Base-by-base conservation (phyloP, 2,113 vertebrate genomes). In the Bettongia penicillata region DNA sequence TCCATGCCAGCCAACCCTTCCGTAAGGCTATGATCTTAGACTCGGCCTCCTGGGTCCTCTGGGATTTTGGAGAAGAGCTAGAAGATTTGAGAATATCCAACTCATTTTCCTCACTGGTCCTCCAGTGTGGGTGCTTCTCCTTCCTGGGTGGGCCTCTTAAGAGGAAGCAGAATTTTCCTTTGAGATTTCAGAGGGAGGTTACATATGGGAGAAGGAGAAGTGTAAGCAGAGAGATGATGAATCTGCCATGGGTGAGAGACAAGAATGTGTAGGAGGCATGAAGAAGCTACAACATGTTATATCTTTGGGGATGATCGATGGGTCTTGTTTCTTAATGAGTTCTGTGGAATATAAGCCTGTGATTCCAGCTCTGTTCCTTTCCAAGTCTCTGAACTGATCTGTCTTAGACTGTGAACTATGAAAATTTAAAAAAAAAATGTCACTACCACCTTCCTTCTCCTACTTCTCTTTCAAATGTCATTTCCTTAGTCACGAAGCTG, bases 401-500 rank as follows among this genome's bases (percentile, higher is more conserved):
- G 90, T 25, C 51, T 94, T 90, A 10, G 26, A 90, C 43, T 89
- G 53, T 90, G 90, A 91, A 11, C 52, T 53, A 3, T 90, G 90
- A 93, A 26, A 43, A 43, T 55, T 12, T 91, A 91, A 89, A 22
- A 90, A 22, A 26, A 53, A 52, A 93, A 61, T 55, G 92, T 91
- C 90, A 51, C 28, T 89, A 77, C 92, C 49, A 50, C 10, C 2
- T 93, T 37, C 10, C 2, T 93, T 37, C 8, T 51, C 19, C 51
- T 91, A 0, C 53, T 93, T 48, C 24, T 91, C 50, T 53, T 91
- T 31, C 8, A 22, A 91, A 57, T 91, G 47, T 89, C 53, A 92
- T 92, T 11, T 28, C 22, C 93, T 53, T 68, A 55, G 28, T 91
- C 91, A 95, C 92, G 50, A 55, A 96, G n/a, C 93, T 77, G 50